Base-by-base conservation (phyloP, 35 echinoderm and acorn worm genomes). In the Hemicentrotus pulcherrimus region DNA sequence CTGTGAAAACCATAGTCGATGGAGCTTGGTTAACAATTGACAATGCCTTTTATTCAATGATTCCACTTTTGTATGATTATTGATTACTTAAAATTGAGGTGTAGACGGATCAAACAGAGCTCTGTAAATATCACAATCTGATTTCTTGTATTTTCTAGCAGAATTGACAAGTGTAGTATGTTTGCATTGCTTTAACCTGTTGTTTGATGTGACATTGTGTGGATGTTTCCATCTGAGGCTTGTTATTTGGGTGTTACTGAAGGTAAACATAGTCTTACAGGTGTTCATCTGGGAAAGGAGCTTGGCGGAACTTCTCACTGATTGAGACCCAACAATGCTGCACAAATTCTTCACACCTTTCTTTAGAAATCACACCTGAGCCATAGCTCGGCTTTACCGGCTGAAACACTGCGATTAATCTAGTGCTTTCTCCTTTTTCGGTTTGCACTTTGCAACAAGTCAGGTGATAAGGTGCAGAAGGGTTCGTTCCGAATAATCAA, bases 221-320 rank as follows among this genome's bases (percentile, higher is more conserved):
- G 88, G 88, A 47, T 90, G 65, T 78, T 78, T 78, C 65, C 65
- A 78, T 78, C 65, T 78, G 65, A 78, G 28, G 19, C 19, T 78
- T 78, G 65, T 78, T 78, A 8, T 78, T 78, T 78, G 65, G 65
- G 65, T 78, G 46, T 18, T 32, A 30, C 31, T 90, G 88, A 90
- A 90, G 91, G 91, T 93, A 93, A 93, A 93, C 91, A 93, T 22
- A 31, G 32, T 93, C 88, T 93, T 93, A 93, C 91, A 93, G 91
- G 91, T 93, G 91, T 58, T 93, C 91, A 50, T 93, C 91, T 93
- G 91, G 91, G 91, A 93, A 93, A 47, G 91, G 91, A 58, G 91
- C 32, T 31, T 50, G 32, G 46, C 22, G 32, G 48, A 19, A 31
- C 48, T 93, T 93, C 91, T 93, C 91, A 93, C 91, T 93, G 11